Evolutionary conservation across 2,113 vertebrate species (phyloP).

Genomic region (Indri indri): DNA sequence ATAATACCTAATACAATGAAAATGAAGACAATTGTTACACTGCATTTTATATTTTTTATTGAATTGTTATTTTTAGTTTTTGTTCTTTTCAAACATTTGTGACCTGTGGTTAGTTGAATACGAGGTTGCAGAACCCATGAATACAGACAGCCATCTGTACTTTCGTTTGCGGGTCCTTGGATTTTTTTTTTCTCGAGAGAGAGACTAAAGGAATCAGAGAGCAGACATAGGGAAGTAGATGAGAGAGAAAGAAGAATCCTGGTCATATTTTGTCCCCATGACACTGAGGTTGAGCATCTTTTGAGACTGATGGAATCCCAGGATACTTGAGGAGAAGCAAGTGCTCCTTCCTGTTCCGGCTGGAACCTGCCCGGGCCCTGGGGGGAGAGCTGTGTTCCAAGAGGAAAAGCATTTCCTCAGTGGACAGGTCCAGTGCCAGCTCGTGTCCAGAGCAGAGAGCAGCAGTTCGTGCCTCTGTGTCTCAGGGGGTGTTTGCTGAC

Average conservation of each 20-base stretch:
- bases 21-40: background rate
- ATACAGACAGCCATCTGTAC: background rate
- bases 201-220: background rate
- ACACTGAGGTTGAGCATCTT: background rate
- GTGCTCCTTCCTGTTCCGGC: background rate
- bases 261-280: background rate
- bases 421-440: rapidly evolving
- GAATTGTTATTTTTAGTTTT: background rate
- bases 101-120: background rate
- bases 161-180: background rate
- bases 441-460: background rate
- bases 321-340: background rate
- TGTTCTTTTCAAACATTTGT: background rate
- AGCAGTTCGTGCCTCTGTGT: rapidly evolving
- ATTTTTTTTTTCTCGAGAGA: background rate
- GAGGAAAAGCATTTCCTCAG: background rate
- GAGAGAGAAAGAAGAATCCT: background rate
- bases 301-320: background rate
- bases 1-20: background rate
- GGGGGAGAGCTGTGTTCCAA: background rate
- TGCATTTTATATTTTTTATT: background rate
- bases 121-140: background rate
- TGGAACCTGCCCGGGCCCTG: background rate
- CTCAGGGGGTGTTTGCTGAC: background rate
- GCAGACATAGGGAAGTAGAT: background rate